Conservation (phyloP, 1,140 invertebrate genomes). For the Drosophila bocqueti region DNA sequence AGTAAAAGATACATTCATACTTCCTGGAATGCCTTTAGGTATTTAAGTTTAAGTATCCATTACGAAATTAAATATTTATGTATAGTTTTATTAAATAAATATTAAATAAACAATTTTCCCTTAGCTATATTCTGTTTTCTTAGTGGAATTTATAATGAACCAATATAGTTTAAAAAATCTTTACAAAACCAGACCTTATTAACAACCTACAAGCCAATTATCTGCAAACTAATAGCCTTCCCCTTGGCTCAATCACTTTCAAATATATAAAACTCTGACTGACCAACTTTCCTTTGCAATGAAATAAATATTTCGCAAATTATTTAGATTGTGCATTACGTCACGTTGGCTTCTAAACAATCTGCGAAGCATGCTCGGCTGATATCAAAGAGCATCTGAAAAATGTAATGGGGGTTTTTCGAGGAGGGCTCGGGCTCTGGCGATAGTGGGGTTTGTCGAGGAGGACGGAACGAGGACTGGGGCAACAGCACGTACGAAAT, state of each 20-base stretch:
- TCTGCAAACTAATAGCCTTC: not conserved
- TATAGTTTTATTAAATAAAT: not conserved
- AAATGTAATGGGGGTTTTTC: constrained; percentile 18
- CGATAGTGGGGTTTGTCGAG: not conserved
- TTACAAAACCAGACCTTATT: not conserved
- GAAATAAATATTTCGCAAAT: not conserved
- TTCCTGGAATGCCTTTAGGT: not conserved
- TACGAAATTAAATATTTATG: not conserved
- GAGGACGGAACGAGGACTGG: constrained; percentile 10
- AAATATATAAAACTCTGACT: not conserved
- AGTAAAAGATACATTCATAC: not conserved
- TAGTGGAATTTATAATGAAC: not conserved
- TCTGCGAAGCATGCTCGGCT: constrained; percentile 5
- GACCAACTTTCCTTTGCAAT: not conserved
- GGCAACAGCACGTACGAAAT: constrained; percentile 55
- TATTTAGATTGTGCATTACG: constrained; percentile 15
- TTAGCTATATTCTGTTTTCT: not conserved
- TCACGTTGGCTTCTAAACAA: constrained; percentile 28
- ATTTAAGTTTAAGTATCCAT: not conserved
- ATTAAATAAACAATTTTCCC: not conserved
- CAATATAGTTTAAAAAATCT: not conserved
- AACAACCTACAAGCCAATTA: not conserved
- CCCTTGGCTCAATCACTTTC: no score
- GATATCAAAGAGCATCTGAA: constrained; percentile 41
- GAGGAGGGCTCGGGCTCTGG: not conserved